Evolutionary conservation across 1,140 invertebrate species (phyloP).

Genomic region (Megathymus violae): DNA sequence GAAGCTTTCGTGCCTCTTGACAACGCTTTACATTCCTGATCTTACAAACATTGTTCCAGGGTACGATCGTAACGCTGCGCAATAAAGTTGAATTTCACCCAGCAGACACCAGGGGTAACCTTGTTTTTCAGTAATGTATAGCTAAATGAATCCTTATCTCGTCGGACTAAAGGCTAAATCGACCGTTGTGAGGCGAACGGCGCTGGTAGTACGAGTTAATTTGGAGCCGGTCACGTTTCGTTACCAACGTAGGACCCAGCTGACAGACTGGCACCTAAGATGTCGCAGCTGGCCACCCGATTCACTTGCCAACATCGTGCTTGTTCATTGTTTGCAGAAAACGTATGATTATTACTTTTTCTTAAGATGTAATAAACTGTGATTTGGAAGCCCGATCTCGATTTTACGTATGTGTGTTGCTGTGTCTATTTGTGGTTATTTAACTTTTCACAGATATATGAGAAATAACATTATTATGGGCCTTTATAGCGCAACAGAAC

Average conservation of each 20-base stretch:
- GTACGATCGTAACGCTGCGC: slow-evolving; percentile 23
- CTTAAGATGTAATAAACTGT: no score
- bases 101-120: slow-evolving; percentile 11
- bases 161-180: slow-evolving; percentile 2
- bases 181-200: slow-evolving; percentile 14
- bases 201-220: slow-evolving; percentile 48
- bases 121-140: not conserved
- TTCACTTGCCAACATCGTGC: slow-evolving; percentile 18
- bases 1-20: slow-evolving; percentile 55
- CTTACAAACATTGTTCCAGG: slow-evolving; percentile 26
- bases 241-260: slow-evolving; percentile 37
- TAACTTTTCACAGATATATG: no score
- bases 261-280: slow-evolving; percentile 46
- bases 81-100: slow-evolving; percentile 34
- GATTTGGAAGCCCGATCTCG: no score
- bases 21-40: slow-evolving; percentile 49
- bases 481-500: no score
- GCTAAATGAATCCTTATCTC: slow-evolving; percentile 13
- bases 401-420: no score
- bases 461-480: no score
- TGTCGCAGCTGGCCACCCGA: slow-evolving; percentile 31
- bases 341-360: not conserved
- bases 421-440: no score
- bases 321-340: slow-evolving; percentile 20
- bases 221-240: slow-evolving; percentile 49